Evolutionary conservation across 1,140 invertebrate species (phyloP).

Genomic region (Brachionus asplanchnoidis): DNA sequence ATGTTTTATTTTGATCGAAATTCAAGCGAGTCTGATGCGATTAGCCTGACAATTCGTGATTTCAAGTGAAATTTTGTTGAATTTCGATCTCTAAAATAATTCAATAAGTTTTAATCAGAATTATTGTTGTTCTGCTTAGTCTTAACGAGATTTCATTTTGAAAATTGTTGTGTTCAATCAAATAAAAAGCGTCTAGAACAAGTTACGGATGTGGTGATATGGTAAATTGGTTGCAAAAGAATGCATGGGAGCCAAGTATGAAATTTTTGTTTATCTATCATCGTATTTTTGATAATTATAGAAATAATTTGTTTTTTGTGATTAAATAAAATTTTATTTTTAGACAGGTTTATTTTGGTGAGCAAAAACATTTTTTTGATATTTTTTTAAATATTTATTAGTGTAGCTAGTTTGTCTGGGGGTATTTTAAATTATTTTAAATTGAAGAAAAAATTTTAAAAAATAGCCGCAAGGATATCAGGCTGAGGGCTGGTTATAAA

Average conservation of each 20-base stretch:
- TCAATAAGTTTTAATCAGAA: not conserved
- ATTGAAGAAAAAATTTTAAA: not conserved
- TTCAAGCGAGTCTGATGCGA: not conserved
- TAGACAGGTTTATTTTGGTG: not conserved
- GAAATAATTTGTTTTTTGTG: not conserved
- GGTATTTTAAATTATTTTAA: not conserved
- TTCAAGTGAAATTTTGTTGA: constrained; percentile 1
- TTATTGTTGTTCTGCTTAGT: not conserved
- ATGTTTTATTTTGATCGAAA: not conserved
- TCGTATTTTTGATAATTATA: not conserved
- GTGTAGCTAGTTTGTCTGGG: not conserved
- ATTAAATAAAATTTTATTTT: not conserved
- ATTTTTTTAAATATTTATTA: not conserved
- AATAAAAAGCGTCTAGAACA: not conserved
- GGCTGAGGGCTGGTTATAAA: not conserved
- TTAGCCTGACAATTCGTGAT: constrained; percentile 6
- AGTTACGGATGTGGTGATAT: not conserved
- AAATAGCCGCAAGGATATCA: not conserved
- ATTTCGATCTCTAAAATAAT: not conserved
- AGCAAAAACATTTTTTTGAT: not conserved
- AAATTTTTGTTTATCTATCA: not conserved
- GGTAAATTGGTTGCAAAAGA: not conserved
- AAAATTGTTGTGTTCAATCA: not conserved
- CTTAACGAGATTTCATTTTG: not conserved
- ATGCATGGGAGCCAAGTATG: not conserved